Evolutionary conservation across 92 coral and sea anemone genomes (phyloP), one percentile per base, ranked within the genome.

Genomic region (Heliopora coerulea): DNA sequence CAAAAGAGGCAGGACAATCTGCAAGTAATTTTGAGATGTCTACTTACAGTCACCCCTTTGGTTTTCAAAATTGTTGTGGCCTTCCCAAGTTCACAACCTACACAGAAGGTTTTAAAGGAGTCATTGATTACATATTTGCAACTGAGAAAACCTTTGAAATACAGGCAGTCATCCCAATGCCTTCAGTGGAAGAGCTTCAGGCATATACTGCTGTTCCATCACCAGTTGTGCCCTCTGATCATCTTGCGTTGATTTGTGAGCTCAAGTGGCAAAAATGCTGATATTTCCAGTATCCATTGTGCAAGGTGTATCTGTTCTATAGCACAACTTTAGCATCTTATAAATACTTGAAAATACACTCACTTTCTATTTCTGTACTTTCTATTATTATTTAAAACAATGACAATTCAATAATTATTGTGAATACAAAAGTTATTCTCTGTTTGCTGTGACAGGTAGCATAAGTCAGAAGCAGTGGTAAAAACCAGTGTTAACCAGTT

Each of bases 181-280:
- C 99, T 10, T 49, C 66, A 37, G 93, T 75, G 29, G 91, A 86
- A n/a, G 96, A 87, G 18, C 79, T 95, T 26, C 80, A 80, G 18
- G 63, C 61, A 8, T 90, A 95, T 70, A 37, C 84, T 24, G 99
- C 95, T 17, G 41, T 95, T 17, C 99, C 99, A 3, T 95, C 99
- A 14, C 96, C 91, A 52, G 96, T 90, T 13, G 75, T 90, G 88
- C 96, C 99, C 0, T 95, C 99, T 56, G 99, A 95, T 68, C 99
- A 95, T 79, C 58, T 95, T 26, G 99, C 99, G 26, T 78, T 95
- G 27, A 85, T 90, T 26, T 95, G 99, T 84, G 99, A 95, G 49
- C 87, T 95, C 35, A 84, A 64, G 49, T 93, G 98, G 97, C 87
- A 74, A 42, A 39, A 58, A 11, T 0, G 26, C 25, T 21, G 58